These are phyloP conservation scores for Garra rufa DNA, from an alignment of 2,113 vertebrate species.

Conservation along the genomic window DNA sequence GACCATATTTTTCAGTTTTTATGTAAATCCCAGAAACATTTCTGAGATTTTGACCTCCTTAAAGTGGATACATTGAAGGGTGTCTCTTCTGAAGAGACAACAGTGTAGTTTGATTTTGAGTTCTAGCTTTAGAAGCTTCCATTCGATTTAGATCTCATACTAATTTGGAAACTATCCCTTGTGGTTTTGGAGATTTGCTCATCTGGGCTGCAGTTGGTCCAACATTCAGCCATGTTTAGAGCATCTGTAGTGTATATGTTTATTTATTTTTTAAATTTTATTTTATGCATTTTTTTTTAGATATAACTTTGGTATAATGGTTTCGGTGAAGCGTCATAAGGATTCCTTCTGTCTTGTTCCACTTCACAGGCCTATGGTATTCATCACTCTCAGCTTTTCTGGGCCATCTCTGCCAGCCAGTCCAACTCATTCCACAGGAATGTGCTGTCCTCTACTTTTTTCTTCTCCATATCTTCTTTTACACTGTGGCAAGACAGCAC, in stretches of 20 bases:
- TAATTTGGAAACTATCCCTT: constrained; percentile 27
- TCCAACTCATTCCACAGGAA: constrained; percentile 50
- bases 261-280: background rate
- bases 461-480: constrained; percentile 29
- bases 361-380: constrained; percentile 39
- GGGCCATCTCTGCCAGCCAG: constrained; percentile 46
- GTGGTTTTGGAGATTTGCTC: constrained; percentile 25
- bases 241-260: constrained; percentile 18
- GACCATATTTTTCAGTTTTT: too few relatives aligned
- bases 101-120: background rate
- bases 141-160: background rate
- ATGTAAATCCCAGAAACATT: too few relatives aligned
- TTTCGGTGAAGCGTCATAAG: background rate
- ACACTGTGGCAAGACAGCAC: constrained; percentile 41
- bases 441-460: constrained; percentile 48
- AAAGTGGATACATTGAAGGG: background rate
- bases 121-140: constrained; percentile 7
- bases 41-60: background rate
- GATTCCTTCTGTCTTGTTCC: constrained; percentile 18
- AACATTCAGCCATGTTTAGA: background rate
- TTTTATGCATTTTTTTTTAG: background rate
- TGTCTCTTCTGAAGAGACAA: background rate
- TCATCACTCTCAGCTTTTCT: constrained; percentile 49
- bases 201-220: constrained; percentile 12
- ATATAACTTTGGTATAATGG: background rate